Conservation (phyloP, 2,797 vertebrate genomes). For the Pseudocheirus occidentalis region DNA sequence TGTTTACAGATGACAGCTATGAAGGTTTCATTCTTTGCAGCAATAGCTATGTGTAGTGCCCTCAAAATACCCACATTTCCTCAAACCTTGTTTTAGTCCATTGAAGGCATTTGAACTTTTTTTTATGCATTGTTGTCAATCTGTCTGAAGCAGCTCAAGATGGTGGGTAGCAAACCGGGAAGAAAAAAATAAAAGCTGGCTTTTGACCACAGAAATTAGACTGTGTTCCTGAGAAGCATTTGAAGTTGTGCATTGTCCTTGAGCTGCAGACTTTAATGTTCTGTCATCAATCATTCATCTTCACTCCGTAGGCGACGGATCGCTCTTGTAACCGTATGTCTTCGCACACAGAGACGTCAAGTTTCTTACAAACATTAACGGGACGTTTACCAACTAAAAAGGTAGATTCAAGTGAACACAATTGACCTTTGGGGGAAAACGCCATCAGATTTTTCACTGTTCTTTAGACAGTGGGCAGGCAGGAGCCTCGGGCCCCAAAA, state of each 20-base stretch:
- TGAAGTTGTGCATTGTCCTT: conserved; percentile 74
- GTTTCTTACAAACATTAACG: conserved; percentile 99
- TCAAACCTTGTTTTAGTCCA: conserved; percentile 41
- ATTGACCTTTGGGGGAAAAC: conserved; percentile 78
- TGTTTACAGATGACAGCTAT: conserved; percentile 68
- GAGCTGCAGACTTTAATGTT: conserved; percentile 89
- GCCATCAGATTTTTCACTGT: conserved; percentile 60
- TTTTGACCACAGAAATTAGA: conserved; percentile 66
- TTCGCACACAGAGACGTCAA: conserved; percentile 99
- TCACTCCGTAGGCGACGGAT: conserved; percentile 98
- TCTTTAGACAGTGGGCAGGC: conserved; percentile 53
- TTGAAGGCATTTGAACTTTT: conserved; percentile 38
- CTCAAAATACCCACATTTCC: conserved; percentile 67
- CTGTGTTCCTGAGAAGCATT: conserved; percentile 67
- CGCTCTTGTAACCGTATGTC: conserved; percentile 99
- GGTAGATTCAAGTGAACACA: conserved; percentile 93
- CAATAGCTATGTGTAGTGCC: conserved; percentile 75
- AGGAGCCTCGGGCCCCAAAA: conserved; percentile 41
- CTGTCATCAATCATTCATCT: conserved; percentile 97
- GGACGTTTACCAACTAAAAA: conserved; percentile 99
- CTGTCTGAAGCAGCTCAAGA: conserved; percentile 69
- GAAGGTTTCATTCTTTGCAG: conserved; percentile 87
- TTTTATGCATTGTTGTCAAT: conserved; percentile 51
- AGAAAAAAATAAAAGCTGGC: conserved; percentile 54
- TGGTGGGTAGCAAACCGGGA: conserved; percentile 63